These are phyloP conservation scores for Procambarus clarkii DNA, from an alignment of 1,140 invertebrate species.

Conservation along the genomic window DNA sequence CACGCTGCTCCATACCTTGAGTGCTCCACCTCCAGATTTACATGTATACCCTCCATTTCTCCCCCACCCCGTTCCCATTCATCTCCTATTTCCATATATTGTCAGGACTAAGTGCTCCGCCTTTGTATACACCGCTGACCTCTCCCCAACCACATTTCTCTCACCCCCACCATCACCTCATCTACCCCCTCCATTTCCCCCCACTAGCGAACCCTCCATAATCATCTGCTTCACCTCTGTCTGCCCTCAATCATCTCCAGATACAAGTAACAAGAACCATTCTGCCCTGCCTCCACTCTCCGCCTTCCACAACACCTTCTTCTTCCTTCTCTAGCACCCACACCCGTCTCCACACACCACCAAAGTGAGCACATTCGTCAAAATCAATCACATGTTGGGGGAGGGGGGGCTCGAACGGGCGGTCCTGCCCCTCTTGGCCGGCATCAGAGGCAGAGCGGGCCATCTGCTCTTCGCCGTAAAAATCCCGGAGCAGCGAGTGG, in stretches of 20 bases:
- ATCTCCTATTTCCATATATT: too few relatives aligned
- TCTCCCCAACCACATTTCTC: too few relatives aligned
- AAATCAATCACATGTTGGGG: conserved; percentile 66
- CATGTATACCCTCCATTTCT: too few relatives aligned
- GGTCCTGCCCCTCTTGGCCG: conserved; percentile 40
- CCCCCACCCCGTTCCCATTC: too few relatives aligned
- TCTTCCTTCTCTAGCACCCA: conserved; percentile 28
- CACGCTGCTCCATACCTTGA: neutral
- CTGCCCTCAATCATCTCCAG: conserved; percentile 43
- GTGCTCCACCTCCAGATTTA: conserved; percentile 1
- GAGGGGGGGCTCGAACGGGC: conserved; percentile 53
- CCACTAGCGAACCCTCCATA: neutral
- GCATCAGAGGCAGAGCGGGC: conserved; percentile 61
- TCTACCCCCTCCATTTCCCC: neutral
- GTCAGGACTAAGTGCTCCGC: too few relatives aligned
- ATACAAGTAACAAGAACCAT: conserved; percentile 50
- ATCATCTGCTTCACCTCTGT: conserved; percentile 12
- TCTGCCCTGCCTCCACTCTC: conserved; percentile 37
- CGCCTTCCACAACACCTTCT: conserved; percentile 53
- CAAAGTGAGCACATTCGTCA: conserved; percentile 67
- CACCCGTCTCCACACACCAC: conserved; percentile 59
- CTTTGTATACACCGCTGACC: too few relatives aligned
- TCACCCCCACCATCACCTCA: too few relatives aligned
- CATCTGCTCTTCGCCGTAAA: conserved; percentile 50
- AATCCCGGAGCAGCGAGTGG: conserved; percentile 40